Conservation (phyloP, 1,140 invertebrate genomes). For the Ectropis grisescens region DNA sequence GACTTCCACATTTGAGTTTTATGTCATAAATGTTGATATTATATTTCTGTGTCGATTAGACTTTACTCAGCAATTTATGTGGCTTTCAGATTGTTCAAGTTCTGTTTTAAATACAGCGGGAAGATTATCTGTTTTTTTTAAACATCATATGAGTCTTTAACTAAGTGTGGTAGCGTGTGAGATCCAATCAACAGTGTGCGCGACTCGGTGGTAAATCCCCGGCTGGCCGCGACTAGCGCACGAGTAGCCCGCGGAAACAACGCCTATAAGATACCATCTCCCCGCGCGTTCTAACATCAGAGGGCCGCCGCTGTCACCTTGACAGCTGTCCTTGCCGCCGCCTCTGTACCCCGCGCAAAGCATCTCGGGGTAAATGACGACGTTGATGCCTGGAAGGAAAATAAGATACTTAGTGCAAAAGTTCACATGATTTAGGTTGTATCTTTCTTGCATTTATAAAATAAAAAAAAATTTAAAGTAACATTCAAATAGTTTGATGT, state of each 20-base stretch:
- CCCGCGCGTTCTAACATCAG: constrained; percentile 89
- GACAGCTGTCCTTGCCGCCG: constrained; percentile 82
- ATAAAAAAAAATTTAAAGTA: constrained; percentile 22
- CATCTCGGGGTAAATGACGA: constrained; percentile 96
- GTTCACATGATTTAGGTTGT: too few species aligned
- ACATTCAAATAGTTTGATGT: too few species aligned
- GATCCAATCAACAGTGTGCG: constrained; percentile 95
- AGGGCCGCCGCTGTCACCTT: constrained; percentile 91
- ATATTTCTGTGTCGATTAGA: too few species aligned
- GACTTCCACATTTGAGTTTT: too few species aligned
- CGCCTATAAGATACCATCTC: constrained; percentile 86
- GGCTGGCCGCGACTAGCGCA: constrained; percentile 93
- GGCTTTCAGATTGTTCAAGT: too few species aligned
- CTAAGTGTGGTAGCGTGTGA: constrained; percentile 71
- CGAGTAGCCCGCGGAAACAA: constrained; percentile 94
- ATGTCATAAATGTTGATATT: too few species aligned
- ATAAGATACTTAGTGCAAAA: too few species aligned
- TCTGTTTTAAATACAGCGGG: too few species aligned
- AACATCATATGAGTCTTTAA: too few species aligned
- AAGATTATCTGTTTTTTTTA: too few species aligned
- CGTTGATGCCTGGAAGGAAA: constrained; percentile 79
- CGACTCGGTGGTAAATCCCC: constrained; percentile 94
- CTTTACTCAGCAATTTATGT: too few species aligned
- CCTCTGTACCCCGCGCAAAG: constrained; percentile 94
- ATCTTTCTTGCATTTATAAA: too few species aligned